Conservation (phyloP, 2,113 vertebrate species). For the Ciconia boyciana region DNA sequence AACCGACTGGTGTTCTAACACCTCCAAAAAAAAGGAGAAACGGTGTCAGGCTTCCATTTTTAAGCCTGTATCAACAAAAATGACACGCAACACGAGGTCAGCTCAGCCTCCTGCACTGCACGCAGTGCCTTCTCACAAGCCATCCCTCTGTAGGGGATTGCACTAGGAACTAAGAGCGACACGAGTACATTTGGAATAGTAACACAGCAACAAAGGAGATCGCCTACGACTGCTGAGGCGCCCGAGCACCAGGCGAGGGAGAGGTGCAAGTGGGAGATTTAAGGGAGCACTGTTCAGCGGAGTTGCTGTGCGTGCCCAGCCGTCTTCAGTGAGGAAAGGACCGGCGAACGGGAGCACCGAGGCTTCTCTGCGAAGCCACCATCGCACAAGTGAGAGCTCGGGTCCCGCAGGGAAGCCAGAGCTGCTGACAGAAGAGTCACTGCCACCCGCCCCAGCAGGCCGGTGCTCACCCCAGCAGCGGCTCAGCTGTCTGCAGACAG, state of each 20-base stretch:
- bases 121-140: not conserved
- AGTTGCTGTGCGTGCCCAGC: not conserved
- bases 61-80: not conserved
- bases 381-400: not conserved
- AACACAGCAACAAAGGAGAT: not conserved
- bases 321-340: not conserved
- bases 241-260: not conserved
- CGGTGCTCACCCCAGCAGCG: not conserved
- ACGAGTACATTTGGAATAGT: not conserved
- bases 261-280: not conserved
- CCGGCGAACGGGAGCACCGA: not conserved
- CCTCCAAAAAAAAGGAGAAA: not conserved
- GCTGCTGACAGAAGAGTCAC: not conserved
- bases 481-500: not conserved
- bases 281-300: not conserved
- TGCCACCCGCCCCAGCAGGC: not conserved
- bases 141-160: not conserved
- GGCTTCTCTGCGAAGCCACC: not conserved
- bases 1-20: not conserved
- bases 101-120: not conserved
- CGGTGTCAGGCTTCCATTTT: accelerated
- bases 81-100: accelerated
- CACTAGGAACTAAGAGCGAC: not conserved
- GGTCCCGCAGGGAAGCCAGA: not conserved
- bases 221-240: not conserved